Conservation (phyloP, 2,113 vertebrate genomes). For the Aegotheles bennettii region DNA sequence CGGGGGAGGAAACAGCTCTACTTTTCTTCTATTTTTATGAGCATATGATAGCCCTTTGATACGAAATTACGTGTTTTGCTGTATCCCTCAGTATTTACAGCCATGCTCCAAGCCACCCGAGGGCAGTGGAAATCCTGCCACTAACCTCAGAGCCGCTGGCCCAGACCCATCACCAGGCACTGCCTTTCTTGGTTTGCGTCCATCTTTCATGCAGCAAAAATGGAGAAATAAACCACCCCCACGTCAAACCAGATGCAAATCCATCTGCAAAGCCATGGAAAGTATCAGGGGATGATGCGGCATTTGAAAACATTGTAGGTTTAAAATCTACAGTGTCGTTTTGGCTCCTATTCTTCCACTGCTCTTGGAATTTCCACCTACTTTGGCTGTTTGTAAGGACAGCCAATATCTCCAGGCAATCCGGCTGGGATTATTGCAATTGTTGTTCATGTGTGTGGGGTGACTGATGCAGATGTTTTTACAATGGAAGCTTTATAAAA, state of each 20-base stretch:
- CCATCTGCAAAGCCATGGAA: neutral
- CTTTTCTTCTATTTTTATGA: conserved; percentile 42
- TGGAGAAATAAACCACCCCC: neutral
- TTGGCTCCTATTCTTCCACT: neutral
- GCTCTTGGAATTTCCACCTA: neutral
- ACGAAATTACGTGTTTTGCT: conserved; percentile 27
- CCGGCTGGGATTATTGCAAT: neutral
- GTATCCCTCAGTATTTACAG: neutral
- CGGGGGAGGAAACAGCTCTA: neutral
- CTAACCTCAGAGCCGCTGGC: neutral
- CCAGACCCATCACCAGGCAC: neutral
- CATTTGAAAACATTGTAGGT: neutral
- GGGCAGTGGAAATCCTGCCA: conserved; percentile 3
- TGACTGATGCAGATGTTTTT: neutral
- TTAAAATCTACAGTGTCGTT: neutral
- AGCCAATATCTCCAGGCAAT: neutral
- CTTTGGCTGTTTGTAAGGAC: neutral
- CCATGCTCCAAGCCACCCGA: neutral
- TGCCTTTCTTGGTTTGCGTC: neutral
- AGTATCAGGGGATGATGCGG: neutral
- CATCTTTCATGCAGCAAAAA: neutral
- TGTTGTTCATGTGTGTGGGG: neutral
- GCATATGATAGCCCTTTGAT: conserved; percentile 30
- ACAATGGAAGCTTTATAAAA: conserved; percentile 35
- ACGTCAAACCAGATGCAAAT: neutral